phyloP scores from a whole-genome alignment of 2,113 vertebrate species.

The Tricholaema leucomelas region DNA sequence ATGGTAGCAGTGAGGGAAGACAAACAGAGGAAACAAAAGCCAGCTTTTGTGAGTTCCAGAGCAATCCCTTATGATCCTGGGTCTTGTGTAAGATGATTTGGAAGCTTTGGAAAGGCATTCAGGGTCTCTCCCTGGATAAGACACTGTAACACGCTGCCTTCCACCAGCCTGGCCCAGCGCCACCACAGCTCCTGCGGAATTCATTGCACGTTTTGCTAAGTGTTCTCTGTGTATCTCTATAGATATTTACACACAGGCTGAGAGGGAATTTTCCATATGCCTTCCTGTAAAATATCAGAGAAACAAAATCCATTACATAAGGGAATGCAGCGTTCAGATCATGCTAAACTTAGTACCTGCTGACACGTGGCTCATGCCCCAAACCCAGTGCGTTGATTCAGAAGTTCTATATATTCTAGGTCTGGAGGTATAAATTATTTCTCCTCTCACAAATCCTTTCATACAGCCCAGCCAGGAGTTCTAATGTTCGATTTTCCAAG shows the following conservation, averaged over 20 bases:
- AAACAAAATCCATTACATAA: conserved; percentile 18
- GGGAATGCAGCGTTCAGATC: neutral
- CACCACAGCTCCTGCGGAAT: neutral
- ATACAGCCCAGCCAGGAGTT: neutral
- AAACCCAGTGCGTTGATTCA: neutral
- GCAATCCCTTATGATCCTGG: conserved; percentile 62
- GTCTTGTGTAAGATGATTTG: conserved; percentile 67
- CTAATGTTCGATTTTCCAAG: neutral
- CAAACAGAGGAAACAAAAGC: conserved; percentile 73
- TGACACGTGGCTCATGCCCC: neutral
- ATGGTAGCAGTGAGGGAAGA: conserved; percentile 52
- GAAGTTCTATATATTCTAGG: neutral
- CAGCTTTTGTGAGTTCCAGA: conserved; percentile 75
- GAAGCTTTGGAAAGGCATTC: conserved; percentile 64
- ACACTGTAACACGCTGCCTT: conserved; percentile 50
- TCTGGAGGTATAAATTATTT: neutral
- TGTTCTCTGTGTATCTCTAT: conserved; percentile 57
- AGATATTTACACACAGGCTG: conserved; percentile 44
- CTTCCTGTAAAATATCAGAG: conserved; percentile 63
- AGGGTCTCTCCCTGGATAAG: conserved; percentile 54
- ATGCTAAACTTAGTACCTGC: neutral
- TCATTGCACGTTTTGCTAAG: conserved; percentile 57
- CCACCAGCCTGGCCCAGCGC: conserved; percentile 50
- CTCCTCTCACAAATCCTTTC: neutral
- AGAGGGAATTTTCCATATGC: conserved; percentile 45